Base-by-base conservation (phyloP, 2,888 invertebrate species). In the Unio delphinus region DNA sequence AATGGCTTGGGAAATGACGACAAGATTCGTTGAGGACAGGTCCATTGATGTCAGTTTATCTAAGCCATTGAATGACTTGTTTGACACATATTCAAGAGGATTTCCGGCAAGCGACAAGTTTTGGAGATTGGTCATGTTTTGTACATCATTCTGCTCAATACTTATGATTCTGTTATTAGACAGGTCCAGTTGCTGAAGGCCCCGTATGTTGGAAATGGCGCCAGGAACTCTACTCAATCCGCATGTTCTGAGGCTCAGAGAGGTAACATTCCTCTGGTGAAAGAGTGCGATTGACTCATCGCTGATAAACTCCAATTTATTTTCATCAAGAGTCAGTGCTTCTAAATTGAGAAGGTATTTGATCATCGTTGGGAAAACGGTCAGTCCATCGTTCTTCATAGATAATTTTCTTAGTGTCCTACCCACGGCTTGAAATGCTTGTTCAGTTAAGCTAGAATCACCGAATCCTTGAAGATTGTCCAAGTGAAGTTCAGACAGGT, bases 61-160 rank as follows among this genome's bases (percentile, higher is more conserved):
- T 26, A 79, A 64, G 4, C 72, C 67, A 5, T 17, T n/a, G 55
- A 81, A 74, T 1, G 79, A 69, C n/a, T 67, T 67, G 0, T 60
- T 28, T 4, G 79, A 76, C 7, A 81, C 67, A 45, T 72, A 78
- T 56, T 60, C 69, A 20, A 81, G 28, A 8, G 81, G 81, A 61
- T 76, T 81, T 23, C 67, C 58, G 3, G 72, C 57, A 8, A 79
- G 60, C 17, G 71, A 68, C 4, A 81, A 17, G 15, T 67, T 74
- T 20, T 45, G 23, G 1, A 81, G 61, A n/a, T 69, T 56, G 11
- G 57, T 11, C 26, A 78, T 59, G 54, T 72, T 73, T 18, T 66
- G n/a, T 18, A 81, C 56, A 54, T 81, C 81, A 11, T 68, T 61
- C 11, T 67, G 58, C 65, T 81, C 81, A 34, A 81, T 73, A 5